A percentile compares a stretch with the other conserved stretches of the same genome.
Evolutionary conservation across 2,888 invertebrate genomes (phyloP).

Genomic region (Acrobasis consociella): DNA sequence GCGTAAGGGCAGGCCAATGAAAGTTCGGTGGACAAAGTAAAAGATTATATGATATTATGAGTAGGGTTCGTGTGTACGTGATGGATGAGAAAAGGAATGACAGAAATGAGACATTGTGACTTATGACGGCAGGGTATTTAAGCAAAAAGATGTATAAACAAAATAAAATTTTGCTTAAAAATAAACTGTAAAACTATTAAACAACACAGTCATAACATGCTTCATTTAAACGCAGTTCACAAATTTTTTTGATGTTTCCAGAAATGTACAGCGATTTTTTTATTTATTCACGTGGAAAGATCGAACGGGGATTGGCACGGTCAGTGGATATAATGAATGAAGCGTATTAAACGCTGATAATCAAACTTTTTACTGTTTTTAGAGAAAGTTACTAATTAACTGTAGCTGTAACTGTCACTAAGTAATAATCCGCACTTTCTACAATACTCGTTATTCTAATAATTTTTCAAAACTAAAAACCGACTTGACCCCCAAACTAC

Average conservation of each 20-base stretch:
- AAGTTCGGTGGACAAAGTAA: background rate
- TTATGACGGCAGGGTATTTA: background rate
- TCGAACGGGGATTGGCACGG: conserved; percentile 11
- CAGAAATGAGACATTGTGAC: background rate
- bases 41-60: background rate
- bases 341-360: conserved; percentile 10
- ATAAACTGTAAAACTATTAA: no score
- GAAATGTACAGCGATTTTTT: conserved; percentile 2
- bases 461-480: no score
- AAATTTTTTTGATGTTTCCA: background rate
- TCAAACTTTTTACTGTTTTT: conserved; percentile 7
- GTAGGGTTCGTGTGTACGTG: background rate
- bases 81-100: background rate
- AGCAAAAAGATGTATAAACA: no score
- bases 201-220: no score
- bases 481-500: no score
- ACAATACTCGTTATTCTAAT: background rate
- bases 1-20: background rate
- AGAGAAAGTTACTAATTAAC: conserved; percentile 12
- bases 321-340: conserved; percentile 8
- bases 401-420: conserved; percentile 1
- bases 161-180: no score
- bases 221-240: no score
- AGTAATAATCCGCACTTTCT: background rate
- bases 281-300: conserved; percentile 16